Evolutionary conservation across 2,113 vertebrate species (phyloP), one percentile per base, ranked within the genome.

Genomic region (Solenodon paradoxus): DNA sequence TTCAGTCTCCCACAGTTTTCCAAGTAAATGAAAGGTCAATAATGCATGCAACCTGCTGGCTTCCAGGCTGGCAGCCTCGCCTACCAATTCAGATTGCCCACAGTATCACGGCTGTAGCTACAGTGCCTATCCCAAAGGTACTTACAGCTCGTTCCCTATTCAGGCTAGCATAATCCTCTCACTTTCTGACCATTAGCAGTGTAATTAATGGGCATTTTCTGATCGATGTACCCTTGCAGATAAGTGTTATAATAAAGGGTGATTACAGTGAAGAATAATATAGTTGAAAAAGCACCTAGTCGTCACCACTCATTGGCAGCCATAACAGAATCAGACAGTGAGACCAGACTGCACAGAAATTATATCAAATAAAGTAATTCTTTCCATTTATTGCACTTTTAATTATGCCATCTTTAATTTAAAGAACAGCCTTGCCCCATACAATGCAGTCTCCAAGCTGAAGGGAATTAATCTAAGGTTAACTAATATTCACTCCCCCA

Each of bases 361-460:
- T 85, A 95, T 95, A 97, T 95, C 93, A 97, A 98, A 97, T 93
- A 96, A 97, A 94, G 87, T 57, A 95, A 95, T 96, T 95, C 79
- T 93, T 95, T 96, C 77, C 80, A 97, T 98, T 98, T 97, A 97
- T 97, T 90, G 40, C 47, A 74, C 83, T 97, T 98, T 96, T 96
- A 97, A 98, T 98, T 97, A 97, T 66, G 81, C 91, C 95, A 74
- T 94, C 91, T 96, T 97, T 96, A 97, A 96, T 94, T 96, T 40
- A 72, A 97, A 96, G 89, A 96, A 30, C 83, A 96, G 89, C 83
- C 90, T 83, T 81, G 96, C 24, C 61, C 87, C 40, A 5, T 86
- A 80, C 71, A 95, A 79, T 72, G 78, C 35, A 82, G 75, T 74
- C 90, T 92, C 92, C 38, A 69, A 97, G 71, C 88, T 96, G 93